Conservation (phyloP, 2,113 vertebrate species). For the Rostratula benghalensis region DNA sequence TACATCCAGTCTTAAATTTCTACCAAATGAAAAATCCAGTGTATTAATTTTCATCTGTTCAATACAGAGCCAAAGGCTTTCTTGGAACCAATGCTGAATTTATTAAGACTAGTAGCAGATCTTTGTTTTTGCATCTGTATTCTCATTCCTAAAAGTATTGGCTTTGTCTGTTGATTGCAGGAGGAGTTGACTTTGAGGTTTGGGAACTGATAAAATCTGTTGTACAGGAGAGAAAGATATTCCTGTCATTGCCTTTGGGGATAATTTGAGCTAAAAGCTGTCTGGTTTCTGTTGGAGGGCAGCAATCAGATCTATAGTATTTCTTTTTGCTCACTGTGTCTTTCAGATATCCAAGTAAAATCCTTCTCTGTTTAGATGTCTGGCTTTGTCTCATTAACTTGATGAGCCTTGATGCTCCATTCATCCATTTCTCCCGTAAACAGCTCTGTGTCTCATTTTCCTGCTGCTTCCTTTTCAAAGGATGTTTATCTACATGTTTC, state of each 20-base stretch:
- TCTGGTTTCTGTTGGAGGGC: not conserved
- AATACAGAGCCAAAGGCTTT: not conserved
- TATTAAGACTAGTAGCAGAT: not conserved
- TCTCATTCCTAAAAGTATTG: not conserved
- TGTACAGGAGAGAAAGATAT: not conserved
- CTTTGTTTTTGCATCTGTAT: constrained; percentile 14
- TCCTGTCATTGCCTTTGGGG: not conserved
- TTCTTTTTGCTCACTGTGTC: constrained; percentile 5
- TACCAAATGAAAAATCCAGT: not conserved
- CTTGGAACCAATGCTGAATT: not conserved
- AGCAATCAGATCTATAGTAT: not conserved
- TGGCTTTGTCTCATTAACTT: constrained; percentile 19
- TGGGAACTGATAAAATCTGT: constrained; percentile 12
- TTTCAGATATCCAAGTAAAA: not conserved
- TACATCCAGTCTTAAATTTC: not conserved
- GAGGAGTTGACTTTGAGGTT: not conserved
- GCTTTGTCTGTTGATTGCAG: not conserved
- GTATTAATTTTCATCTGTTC: not conserved
- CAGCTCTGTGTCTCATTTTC: not conserved
- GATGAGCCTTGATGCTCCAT: not conserved
- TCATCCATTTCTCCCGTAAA: not conserved
- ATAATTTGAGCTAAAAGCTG: constrained; percentile 3
- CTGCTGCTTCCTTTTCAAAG: not conserved
- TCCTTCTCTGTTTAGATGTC: not conserved
- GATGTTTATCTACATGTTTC: not conserved